Percentiles rank a stretch among this genome's conserved stretches.
These are phyloP conservation scores for Sphyrna mokarran DNA, from an alignment of 2,113 vertebrate genomes.

Conservation along the genomic window DNA sequence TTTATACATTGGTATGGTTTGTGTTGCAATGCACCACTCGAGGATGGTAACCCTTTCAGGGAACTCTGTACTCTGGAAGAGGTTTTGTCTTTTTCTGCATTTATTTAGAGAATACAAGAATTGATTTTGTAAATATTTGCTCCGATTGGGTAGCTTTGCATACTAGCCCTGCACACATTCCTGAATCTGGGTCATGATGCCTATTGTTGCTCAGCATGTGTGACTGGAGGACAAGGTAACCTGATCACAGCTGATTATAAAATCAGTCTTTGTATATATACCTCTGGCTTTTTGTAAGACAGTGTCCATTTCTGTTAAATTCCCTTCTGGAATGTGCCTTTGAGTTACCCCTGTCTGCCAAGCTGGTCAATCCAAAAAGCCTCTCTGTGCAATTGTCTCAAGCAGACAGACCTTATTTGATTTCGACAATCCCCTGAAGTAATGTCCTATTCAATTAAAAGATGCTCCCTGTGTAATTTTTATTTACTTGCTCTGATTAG, in stretches of 20 bases:
- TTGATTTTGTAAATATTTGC: background rate
- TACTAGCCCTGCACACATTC: background rate
- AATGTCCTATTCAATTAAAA: background rate
- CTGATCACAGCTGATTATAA: background rate
- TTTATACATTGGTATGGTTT: background rate
- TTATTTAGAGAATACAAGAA: background rate
- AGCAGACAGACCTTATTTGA: background rate
- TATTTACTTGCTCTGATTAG: background rate
- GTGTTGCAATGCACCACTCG: background rate
- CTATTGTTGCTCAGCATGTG: background rate
- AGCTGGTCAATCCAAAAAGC: background rate
- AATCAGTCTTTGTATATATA: background rate
- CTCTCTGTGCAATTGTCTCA: background rate
- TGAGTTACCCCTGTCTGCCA: background rate
- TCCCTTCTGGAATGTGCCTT: background rate
- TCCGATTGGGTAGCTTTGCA: background rate
- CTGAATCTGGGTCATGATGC: background rate
- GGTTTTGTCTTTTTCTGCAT: background rate
- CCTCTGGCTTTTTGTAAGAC: background rate
- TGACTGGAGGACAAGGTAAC: background rate
- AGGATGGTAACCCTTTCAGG: background rate
- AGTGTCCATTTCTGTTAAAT: background rate
- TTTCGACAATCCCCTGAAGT: background rate
- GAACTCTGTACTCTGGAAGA: background rate
- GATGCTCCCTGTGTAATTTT: too few relatives aligned